Evolutionary conservation across 1,140 invertebrate species (phyloP).

Genomic region (Brachionus calyciflorus): DNA sequence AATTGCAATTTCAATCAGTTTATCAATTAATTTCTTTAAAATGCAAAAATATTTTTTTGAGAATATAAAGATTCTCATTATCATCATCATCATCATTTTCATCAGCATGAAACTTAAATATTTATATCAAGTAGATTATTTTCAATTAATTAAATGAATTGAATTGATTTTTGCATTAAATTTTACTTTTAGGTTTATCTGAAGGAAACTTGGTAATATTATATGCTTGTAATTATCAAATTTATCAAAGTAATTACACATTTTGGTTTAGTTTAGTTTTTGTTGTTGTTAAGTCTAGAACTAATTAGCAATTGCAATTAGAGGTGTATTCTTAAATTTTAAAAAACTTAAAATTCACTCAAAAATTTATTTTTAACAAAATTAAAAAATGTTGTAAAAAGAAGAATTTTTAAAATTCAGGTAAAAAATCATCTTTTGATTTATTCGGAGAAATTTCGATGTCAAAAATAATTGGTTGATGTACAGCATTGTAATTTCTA

Average conservation of each 20-base stretch:
- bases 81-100: slow-evolving; percentile 1
- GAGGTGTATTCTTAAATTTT: background rate
- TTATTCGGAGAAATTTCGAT: background rate
- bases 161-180: background rate
- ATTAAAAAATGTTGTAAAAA: too few species aligned
- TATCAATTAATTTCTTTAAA: slow-evolving; percentile 21
- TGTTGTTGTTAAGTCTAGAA: too few species aligned
- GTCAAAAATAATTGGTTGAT: slow-evolving; percentile 18
- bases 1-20: slow-evolving; percentile 29
- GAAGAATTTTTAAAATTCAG: background rate
- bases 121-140: slow-evolving; percentile 14
- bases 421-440: background rate
- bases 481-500: background rate
- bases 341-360: too few species aligned
- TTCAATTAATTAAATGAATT: slow-evolving; percentile 33
- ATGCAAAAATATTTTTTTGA: background rate
- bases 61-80: background rate
- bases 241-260: slow-evolving; percentile 28
- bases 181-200: background rate
- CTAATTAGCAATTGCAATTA: slow-evolving; percentile 30
- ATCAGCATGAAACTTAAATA: slow-evolving; percentile 5
- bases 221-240: slow-evolving; percentile 24
- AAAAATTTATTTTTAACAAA: too few species aligned
- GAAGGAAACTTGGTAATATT: slow-evolving; percentile 38
- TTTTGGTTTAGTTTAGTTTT: background rate